Percentiles rank a stretch among this genome's conserved stretches.
These are phyloP conservation scores for Tetragonisca angustula DNA, from an alignment of 2,888 invertebrate genomes.

Conservation along the genomic window DNA sequence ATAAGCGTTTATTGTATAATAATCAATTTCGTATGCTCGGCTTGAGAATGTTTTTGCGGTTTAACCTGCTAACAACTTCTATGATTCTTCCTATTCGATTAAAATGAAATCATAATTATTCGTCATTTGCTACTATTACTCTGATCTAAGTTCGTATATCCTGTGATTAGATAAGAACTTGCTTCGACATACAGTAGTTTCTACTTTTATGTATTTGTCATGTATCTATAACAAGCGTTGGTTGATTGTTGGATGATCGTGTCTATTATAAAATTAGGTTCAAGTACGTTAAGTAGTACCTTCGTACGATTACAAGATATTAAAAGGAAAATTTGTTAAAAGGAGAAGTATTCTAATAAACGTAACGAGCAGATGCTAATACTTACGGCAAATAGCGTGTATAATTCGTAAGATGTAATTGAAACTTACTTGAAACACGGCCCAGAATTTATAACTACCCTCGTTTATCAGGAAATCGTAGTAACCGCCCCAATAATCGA, in stretches of 20 bases:
- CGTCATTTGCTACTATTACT: too few species aligned
- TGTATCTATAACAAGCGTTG: too few species aligned
- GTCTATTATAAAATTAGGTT: too few species aligned
- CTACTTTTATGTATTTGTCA: too few species aligned
- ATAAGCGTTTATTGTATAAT: neutral
- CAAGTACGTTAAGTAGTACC: too few species aligned
- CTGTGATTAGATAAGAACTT: too few species aligned
- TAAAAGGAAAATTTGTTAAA: neutral
- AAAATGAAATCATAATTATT: neutral
- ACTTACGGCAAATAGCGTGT: neutral
- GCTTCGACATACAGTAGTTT: too few species aligned
- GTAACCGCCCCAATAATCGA: constrained; percentile 92
- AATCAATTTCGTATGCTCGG: neutral
- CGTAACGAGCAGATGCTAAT: neutral
- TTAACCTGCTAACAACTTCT: neutral
- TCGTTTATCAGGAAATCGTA: constrained; percentile 95
- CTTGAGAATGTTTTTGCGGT: neutral
- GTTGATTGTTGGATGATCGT: too few species aligned
- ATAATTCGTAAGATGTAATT: neutral
- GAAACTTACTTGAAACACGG: constrained; percentile 90
- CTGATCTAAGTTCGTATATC: too few species aligned
- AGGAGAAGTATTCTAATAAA: neutral
- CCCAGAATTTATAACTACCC: constrained; percentile 95
- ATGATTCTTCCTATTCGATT: neutral
- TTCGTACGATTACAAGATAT: too few species aligned